A percentile compares a stretch with the other conserved stretches of the same genome.
These are phyloP conservation scores for Emydoidea blandingii DNA, from an alignment of 2,797 vertebrate species.

Conservation along the genomic window DNA sequence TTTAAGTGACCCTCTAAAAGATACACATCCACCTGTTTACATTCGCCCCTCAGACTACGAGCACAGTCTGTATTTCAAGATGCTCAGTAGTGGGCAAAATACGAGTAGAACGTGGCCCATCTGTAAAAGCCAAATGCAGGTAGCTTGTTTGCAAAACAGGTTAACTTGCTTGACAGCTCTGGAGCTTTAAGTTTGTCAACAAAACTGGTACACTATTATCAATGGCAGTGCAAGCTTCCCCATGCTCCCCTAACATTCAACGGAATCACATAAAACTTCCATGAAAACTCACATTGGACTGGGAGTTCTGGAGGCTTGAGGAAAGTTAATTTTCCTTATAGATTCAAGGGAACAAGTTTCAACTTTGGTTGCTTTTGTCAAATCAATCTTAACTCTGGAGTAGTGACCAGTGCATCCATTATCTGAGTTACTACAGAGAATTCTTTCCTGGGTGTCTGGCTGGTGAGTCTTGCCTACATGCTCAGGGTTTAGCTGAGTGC, in stretches of 20 bases:
- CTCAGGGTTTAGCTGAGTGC: too few relatives aligned
- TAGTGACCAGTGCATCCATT: background rate
- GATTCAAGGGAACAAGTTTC: background rate
- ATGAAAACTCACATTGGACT: background rate
- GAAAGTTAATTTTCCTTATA: slow-evolving; percentile 1
- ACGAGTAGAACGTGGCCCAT: background rate
- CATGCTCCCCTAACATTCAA: background rate
- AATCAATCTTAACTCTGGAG: background rate
- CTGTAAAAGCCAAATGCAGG: background rate
- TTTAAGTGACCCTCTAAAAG: background rate
- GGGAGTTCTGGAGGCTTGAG: background rate
- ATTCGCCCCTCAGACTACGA: background rate
- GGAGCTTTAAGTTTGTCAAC: background rate
- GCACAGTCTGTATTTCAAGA: background rate
- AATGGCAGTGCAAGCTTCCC: background rate
- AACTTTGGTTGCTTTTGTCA: background rate
- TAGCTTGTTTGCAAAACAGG: background rate
- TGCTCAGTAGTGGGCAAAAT: background rate
- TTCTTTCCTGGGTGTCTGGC: too few relatives aligned
- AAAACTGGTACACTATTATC: background rate
- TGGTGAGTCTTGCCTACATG: too few relatives aligned
- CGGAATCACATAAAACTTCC: background rate
- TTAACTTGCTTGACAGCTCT: background rate
- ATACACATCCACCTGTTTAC: too few relatives aligned
- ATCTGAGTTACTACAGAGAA: too few relatives aligned